Base-by-base conservation (phyloP, 1,140 invertebrate genomes). In the Pseudomyrmex sp. region DNA sequence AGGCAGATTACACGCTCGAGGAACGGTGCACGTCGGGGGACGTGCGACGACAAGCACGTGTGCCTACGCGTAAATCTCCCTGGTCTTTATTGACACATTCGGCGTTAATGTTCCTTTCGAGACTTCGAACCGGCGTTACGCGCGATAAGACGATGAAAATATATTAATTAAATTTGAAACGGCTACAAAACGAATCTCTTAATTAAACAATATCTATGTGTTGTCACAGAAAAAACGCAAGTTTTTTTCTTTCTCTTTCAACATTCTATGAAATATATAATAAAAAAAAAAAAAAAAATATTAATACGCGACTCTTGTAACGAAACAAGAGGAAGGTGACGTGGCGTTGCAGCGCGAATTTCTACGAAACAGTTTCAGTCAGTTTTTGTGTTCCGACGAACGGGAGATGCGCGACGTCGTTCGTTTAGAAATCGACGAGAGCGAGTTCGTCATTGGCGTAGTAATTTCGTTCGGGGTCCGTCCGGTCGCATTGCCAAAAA, bases 1-100 rank as follows among this genome's bases (percentile, higher is more conserved):
- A 79, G 63, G 23, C 88, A 61, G 88, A 88, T 89, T 86, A 89
- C 86, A 56, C 72, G 80, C 80, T 62, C 58, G 76, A 35, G 66
- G 56, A 61, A 80, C 23, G 56, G 77, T 59, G 50, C 46, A 20
- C 18, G 76, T 72, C 61, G 46, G 46, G 68, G 59, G 63, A 58
- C 44, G 65, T 7, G 35, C 35, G 35, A 18, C 20, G 63, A 66
- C 26, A 26, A 82, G 58, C 48, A 69, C 62, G 35, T 83, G 72
- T 63, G 56, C 52, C 62, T 79, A 80, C 8, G 70, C 70, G 79
- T 74, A 73, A 75, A 82, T 82, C 79, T 82, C 15, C 18, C 59
- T 35, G 20, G 15, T 72, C 66, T 80, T 80, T 80, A 80, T 80
- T 80, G 76, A 80, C 54, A 80, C 76, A 61, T 80, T 72, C 15